Evolutionary conservation across 2,113 vertebrate species (phyloP), one percentile per base, ranked within the genome.

Genomic region (Podarcis cretensis): DNA sequence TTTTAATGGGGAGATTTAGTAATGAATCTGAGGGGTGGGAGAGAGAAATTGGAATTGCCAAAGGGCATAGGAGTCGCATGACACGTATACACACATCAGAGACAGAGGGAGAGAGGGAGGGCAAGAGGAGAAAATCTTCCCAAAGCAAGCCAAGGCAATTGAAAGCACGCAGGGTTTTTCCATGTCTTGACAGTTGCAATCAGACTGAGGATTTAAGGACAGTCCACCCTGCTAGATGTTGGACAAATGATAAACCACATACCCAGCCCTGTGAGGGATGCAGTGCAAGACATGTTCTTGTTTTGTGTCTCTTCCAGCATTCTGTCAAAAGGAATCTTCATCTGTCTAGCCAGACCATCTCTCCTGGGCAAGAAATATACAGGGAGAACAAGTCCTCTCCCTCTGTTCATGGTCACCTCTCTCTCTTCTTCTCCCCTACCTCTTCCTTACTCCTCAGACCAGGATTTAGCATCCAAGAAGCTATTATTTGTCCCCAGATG

Each of bases 241-340:
- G 85, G 85, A 94, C 89, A 77, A 94, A 90, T 18, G 89, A 84
- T 78, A 90, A 91, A 43, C 91, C 75, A 14, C 68, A 82, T 84
- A 91, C 54, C 91, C 90, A 92, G 81, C 90, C 92, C 86, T 2
- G 1, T 30, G 2, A 94, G 84, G 87, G 87, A 92, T 6, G 5
- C 86, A 93, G 91, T 75, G 84, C 13, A 84, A 94, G 81, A 90
- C 35, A 65, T 43, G 75, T 54, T 81, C 48, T 16, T 89, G n/a
- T 89, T 89, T 84, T 91, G 30, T 82, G 59, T 93, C 69, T 91
- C 91, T 90, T 87, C 87, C 84, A 87, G 93, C 81, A 73, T 88
- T 81, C 92, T 93, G 87, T 96, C 95, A 92, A 85, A 90, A 94
- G 88, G 89, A 71, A 95, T 94, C 86, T 92, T 93, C 92, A 81